phyloP scores from a whole-genome alignment of 92 coral and sea anemone genomes.

The Plumapathes pennacea region DNA sequence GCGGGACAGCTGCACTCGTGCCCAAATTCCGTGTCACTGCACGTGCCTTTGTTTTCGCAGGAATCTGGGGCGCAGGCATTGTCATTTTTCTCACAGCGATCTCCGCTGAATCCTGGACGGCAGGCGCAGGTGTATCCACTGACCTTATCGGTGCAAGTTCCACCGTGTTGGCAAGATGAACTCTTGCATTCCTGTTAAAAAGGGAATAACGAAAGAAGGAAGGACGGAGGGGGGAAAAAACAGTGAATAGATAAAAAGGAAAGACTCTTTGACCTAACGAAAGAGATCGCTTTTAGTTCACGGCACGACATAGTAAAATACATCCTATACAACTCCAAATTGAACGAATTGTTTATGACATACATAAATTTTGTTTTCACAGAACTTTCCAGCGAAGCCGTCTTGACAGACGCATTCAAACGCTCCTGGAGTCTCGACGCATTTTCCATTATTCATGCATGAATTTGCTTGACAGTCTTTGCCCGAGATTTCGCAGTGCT shows the following conservation, averaged over 20 bases:
- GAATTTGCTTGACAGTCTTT: conserved; percentile 36
- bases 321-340: too few species aligned
- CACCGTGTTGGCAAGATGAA: conserved; percentile 79
- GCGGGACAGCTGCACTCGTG: conserved; percentile 62
- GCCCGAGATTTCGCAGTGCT: conserved; percentile 54
- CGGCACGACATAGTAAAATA: too few species aligned
- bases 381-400: conserved; percentile 86
- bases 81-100: conserved; percentile 73
- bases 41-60: conserved; percentile 73
- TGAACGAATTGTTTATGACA: conserved; percentile 9
- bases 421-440: conserved; percentile 80
- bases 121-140: conserved; percentile 71
- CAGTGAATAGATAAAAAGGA: too few species aligned
- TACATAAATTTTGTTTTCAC: conserved; percentile 83
- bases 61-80: conserved; percentile 85
- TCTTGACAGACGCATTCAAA: conserved; percentile 72
- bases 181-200: conserved; percentile 73
- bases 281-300: too few species aligned
- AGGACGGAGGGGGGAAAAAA: background rate
- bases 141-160: conserved; percentile 62
- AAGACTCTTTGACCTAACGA: too few species aligned
- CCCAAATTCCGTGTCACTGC: conserved; percentile 68
- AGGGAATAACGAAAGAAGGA: background rate
- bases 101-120: conserved; percentile 75
- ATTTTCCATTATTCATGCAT: conserved; percentile 55